Evolutionary conservation across 2,797 vertebrate genomes (phyloP), one percentile per base, ranked within the genome.

Genomic region (Allobates femoralis): DNA sequence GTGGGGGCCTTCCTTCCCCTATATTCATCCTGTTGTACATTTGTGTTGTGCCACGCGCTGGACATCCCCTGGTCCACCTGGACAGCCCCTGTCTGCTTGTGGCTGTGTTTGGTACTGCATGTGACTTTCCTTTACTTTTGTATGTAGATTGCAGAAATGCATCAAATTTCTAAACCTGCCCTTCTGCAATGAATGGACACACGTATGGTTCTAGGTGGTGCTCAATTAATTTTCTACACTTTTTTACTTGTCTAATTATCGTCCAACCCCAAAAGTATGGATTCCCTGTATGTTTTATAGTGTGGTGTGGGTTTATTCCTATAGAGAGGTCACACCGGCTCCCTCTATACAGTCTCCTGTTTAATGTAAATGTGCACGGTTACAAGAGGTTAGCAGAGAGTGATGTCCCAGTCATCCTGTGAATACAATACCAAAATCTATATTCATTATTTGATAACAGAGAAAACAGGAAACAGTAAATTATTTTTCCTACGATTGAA

Each of bases 391-490:
- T 80, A 87, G 78, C 82, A 81, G 56, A 81, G 82, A 88, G 86
- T 85, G 86, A 88, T 85, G 78, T 79, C 71, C 58, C 75, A 67
- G 78, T 77, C 86, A 81, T 53, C 80, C 86, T 34, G 23, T 69
- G 77, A 75, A 88, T 85, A 85, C 84, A 88, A 80, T 71, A 76
- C 82, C 41, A 88, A 88, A 88, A 88, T 88, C 86, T 88, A 88
- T 88, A 88, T 88, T 85, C 86, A 88, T 88, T 87, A 87, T 87
- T 87, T 85, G 86, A 88, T 88, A 88, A 88, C 82, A 75, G 77
- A 53, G 77, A 88, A 85, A 88, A 88, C 86, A 81, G 86, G 86
- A 88, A 88, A 88, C 82, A 53, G 82, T 88, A 85, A 88, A 87
- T 87, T 84, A 84, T 84, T 87, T 84, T 85, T 73, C 78, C 77